phyloP scores from a whole-genome alignment of 2,113 vertebrate genomes.

The Myanophis thanlyinensis region DNA sequence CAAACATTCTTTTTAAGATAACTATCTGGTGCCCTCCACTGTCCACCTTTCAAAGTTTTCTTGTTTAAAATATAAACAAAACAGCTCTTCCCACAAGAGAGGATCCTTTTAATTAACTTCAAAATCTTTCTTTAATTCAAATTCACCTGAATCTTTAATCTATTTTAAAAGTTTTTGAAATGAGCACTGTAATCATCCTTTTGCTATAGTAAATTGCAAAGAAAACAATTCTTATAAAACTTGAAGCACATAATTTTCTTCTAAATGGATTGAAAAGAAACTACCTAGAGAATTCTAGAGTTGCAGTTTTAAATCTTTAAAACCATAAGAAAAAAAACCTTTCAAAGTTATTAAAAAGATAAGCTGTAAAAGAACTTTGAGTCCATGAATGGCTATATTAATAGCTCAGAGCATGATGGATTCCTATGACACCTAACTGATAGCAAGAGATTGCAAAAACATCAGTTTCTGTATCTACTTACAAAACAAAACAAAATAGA shows the following conservation, averaged over 20 bases:
- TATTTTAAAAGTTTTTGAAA: background rate
- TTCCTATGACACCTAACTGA: background rate
- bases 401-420: background rate
- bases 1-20: background rate
- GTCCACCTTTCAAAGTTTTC: background rate
- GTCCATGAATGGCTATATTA: background rate
- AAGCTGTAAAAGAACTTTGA: background rate
- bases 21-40: background rate
- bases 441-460: background rate
- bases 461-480: background rate
- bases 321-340: background rate
- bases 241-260: background rate
- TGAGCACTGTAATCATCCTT: background rate
- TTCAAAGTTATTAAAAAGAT: background rate
- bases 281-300: background rate
- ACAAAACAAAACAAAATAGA: background rate
- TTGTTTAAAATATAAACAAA: background rate
- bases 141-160: background rate
- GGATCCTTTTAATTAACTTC: background rate
- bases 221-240: background rate
- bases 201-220: background rate
- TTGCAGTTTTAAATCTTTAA: background rate
- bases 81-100: background rate
- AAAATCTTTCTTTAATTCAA: background rate
- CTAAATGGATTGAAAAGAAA: background rate